Percentiles rank a stretch among this genome's conserved stretches.
Evolutionary conservation across 2,888 invertebrate species (phyloP).

Genomic region (Lasioglossum zephyrum): DNA sequence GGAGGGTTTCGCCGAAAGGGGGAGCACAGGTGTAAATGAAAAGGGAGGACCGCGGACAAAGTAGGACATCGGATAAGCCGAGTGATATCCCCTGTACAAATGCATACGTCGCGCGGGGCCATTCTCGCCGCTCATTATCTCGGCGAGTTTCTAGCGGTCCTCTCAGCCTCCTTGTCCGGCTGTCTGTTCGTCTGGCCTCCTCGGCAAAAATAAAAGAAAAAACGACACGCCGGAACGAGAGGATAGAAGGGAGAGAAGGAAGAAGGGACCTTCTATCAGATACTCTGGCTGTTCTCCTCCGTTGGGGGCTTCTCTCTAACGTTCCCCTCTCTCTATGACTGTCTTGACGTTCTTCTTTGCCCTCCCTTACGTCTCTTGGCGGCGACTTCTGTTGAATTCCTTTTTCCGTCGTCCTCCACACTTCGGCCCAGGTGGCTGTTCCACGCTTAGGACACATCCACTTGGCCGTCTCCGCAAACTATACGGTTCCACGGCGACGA

Average conservation of each 20-base stretch:
- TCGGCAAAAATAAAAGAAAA: conserved; percentile 3
- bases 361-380: conserved; percentile 18
- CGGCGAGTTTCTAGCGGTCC: conserved; percentile 56
- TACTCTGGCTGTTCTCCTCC: conserved; percentile 36
- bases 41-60: conserved; percentile 47
- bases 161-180: conserved; percentile 65
- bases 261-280: conserved; percentile 59
- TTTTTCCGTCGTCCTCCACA: conserved; percentile 36
- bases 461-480: conserved; percentile 6
- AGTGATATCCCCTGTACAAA: conserved; percentile 56
- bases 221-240: conserved; percentile 15
- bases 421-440: conserved; percentile 38
- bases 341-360: conserved; percentile 56
- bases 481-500: conserved; percentile 21
- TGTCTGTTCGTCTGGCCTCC: conserved; percentile 65
- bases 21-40: conserved; percentile 48
- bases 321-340: conserved; percentile 54
- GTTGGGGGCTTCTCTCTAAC: conserved; percentile 47
- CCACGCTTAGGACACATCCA: conserved; percentile 37
- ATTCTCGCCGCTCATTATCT: conserved; percentile 71
- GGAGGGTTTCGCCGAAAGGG: not conserved
- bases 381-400: conserved; percentile 63
- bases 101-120: conserved; percentile 52
- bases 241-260: conserved; percentile 32
- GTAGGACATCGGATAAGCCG: conserved; percentile 32